Base-by-base conservation (phyloP, 2,113 vertebrate species). In the Hipposideros armiger region DNA sequence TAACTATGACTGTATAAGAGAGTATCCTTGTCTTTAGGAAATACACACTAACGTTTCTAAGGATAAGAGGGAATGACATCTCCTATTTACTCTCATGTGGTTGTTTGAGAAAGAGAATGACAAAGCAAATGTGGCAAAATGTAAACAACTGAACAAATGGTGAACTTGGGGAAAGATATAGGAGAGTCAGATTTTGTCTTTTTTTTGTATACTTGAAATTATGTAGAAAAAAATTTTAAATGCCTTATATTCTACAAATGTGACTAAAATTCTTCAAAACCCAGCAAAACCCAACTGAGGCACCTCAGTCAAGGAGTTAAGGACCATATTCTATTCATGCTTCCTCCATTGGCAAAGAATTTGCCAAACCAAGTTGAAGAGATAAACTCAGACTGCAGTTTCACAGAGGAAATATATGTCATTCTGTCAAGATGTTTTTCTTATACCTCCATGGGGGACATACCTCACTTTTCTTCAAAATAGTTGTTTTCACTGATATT, bases 241-340 rank as follows among this genome's bases (percentile, higher is more conserved):
- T 78, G 36, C 26, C 28, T 77, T 83, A 15, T 8, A 30, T 87
- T 93, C 40, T 89, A n/a, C 64, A 83, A 87, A 69, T 66, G 58
- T 40, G 45, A 19, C 54, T 92, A 83, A 92, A 95, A 76, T 91
- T 74, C 69, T 80, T 91, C 54, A 95, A 82, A 90, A 93, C 95
- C 66, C 17, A 73, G 7, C 42, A 87, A 94, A 93, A 58, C 64
- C 8, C 17, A 92, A 36, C 32, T 54, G 42, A 87, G n/a, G 54
- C 60, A 90, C 74, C 72, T 83, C 30, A 74, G 45, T 36, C 50
- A 16, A 91, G 50, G 7, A 82, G 10, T 74, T 81, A 80, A 47
- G 66, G 40, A 36, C 42, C 20, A n/a, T 32, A 32, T 87, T 76
- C 62, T 94, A 45, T 67, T 89, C 26, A 36, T 83, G n/a, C 45